phyloP scores from a whole-genome alignment of 1,140 invertebrate species.

The Cheumatopsyche charites region DNA sequence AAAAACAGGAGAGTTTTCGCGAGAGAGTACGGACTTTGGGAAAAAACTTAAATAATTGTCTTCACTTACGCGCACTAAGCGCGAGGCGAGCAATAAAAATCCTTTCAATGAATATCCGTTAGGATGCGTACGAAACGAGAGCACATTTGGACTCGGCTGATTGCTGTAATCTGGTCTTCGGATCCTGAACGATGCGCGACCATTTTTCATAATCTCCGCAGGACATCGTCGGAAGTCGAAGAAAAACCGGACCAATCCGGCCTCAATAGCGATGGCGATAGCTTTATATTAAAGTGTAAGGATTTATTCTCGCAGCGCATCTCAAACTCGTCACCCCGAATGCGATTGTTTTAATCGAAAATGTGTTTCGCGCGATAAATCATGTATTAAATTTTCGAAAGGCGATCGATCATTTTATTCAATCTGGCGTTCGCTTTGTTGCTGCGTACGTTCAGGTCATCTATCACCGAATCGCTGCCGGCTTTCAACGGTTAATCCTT shows the following conservation, averaged over 20 bases:
- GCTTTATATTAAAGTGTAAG: conserved; percentile 62
- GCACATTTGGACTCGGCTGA: conserved; percentile 19
- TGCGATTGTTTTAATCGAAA: conserved; percentile 16
- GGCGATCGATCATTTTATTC: conserved; percentile 25
- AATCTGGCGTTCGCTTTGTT: background rate
- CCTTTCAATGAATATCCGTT: conserved; percentile 28
- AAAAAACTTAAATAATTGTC: conserved; percentile 21
- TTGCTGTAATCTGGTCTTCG: conserved; percentile 36
- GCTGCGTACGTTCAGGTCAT: conserved; percentile 35
- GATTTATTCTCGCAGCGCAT: conserved; percentile 53
- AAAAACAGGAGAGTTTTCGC: conserved; percentile 2
- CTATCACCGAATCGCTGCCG: conserved; percentile 53
- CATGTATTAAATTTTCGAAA: conserved; percentile 37
- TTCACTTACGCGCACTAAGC: conserved; percentile 1
- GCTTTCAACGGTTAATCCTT: too few relatives aligned
- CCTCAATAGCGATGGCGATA: conserved; percentile 58
- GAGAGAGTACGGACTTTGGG: background rate
- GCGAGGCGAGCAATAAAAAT: conserved; percentile 14
- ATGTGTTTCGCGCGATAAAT: conserved; percentile 15
- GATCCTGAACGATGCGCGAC: conserved; percentile 22
- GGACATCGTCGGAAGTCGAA: conserved; percentile 36
- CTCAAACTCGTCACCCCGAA: conserved; percentile 50
- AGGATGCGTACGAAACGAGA: conserved; percentile 20
- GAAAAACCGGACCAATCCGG: conserved; percentile 34
- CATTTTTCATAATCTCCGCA: conserved; percentile 40